A percentile compares a stretch with the other conserved stretches of the same genome.
Evolutionary conservation across 2,113 vertebrate genomes (phyloP).

Genomic region (Pica pica): DNA sequence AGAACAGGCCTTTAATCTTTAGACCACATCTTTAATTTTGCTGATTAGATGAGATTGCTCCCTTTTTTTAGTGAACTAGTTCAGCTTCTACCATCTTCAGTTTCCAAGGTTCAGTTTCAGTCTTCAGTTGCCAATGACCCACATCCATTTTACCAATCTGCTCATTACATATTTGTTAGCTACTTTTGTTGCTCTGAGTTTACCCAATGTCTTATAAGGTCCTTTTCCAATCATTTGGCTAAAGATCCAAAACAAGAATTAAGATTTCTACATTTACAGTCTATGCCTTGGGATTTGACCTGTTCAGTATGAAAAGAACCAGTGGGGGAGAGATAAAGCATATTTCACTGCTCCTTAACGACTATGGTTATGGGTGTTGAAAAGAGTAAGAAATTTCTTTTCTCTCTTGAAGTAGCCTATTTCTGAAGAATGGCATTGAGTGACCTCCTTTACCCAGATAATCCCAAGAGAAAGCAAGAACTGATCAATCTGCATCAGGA

Average conservation of each 20-base stretch:
- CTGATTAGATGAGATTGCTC: neutral
- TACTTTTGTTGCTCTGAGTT: neutral
- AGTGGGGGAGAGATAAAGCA: neutral
- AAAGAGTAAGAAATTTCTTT: neutral
- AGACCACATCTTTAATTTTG: neutral
- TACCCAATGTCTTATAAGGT: neutral
- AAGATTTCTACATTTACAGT: neutral
- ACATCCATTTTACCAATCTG: neutral
- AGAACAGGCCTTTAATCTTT: neutral
- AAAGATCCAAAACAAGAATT: neutral
- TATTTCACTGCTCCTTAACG: neutral
- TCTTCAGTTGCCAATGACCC: neutral
- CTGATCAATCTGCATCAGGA: slow-evolving; percentile 69
- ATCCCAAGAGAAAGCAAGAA: slow-evolving; percentile 71
- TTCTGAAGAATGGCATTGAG: slow-evolving; percentile 69
- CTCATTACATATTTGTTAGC: neutral
- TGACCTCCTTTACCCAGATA: slow-evolving; percentile 74
- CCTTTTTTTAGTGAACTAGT: neutral
- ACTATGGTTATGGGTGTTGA: neutral
- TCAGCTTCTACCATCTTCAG: neutral
- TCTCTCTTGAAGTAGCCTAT: slow-evolving; percentile 21
- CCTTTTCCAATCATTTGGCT: neutral
- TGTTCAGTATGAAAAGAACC: neutral
- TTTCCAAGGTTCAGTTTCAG: neutral
- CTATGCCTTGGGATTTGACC: neutral